Conservation (phyloP, 2,888 invertebrate genomes). For the Aspidapion aeneum region DNA sequence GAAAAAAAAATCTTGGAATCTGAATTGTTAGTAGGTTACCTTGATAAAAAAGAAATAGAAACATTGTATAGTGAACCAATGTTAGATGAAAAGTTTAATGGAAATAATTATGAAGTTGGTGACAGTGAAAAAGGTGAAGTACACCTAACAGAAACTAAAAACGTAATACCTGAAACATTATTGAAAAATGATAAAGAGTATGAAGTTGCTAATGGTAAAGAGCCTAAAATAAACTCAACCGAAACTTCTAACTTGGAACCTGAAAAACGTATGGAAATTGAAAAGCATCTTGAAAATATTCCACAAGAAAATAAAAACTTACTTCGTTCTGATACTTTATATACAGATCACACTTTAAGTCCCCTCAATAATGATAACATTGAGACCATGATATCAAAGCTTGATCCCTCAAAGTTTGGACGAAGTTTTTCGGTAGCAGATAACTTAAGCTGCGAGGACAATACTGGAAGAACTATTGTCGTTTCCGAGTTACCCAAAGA, state of each 20-base stretch:
- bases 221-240: constrained; percentile 2
- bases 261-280: no score
- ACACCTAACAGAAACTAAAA: no score
- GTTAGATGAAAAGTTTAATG: no score
- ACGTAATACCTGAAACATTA: no score
- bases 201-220: no score
- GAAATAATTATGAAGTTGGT: no score
- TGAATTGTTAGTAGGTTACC: constrained; percentile 1
- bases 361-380: neutral
- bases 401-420: neutral
- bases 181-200: no score
- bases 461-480: neutral
- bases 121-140: no score
- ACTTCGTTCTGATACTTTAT: neutral
- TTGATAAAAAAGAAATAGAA: constrained; percentile 3
- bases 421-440: neutral
- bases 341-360: neutral
- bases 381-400: neutral
- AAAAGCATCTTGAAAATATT: neutral
- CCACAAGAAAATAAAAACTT: neutral
- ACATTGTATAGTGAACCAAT: no score
- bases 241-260: no score
- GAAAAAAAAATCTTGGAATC: no score
- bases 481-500: neutral
- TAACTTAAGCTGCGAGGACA: neutral